Base-by-base conservation (phyloP, 2,888 invertebrate species). In the Hypena proboscidalis region DNA sequence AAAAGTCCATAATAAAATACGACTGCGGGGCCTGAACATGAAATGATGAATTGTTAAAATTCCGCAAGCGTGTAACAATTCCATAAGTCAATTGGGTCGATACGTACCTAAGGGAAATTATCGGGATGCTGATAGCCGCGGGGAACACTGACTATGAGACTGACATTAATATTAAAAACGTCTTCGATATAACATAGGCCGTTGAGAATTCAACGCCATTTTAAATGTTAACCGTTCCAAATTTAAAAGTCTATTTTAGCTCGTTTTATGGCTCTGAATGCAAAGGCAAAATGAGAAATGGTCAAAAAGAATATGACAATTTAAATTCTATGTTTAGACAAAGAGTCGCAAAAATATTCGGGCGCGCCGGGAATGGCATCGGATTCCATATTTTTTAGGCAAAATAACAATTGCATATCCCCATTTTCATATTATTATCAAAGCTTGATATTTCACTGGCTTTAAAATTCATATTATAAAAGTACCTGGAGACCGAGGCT, bases 51-150 rank as follows among this genome's bases (percentile, higher is more conserved):
- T 78, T 74, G 75, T 79, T 74, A 74, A 74, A 74, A 78, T 74
- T 79, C 74, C 47, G 41, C 50, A 39, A 58, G 55, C 71, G 69
- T 69, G 74, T 69, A 68, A 77, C 74, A 73, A 72, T 78, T 77
- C 70, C 67, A 70, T 73, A 74, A 80, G 78, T 80, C 77, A 77
- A 78, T 79, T 76, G 62, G 43, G 46, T 58, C 74, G 67, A 75
- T 78, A 72, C 73, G 75, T 74, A 73, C 81, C 83, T 74, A 63
- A 49, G 83, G 82, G 83, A 83, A 82, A 81, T 83, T 83, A 81
- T 78, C 59, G 67, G 61, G 67, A 74, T 67, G 65, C 45, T 60
- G 68, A 70, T 71, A 62, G 65, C 48, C 46, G 56, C 38, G 63
- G 58, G 50, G 58, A 55, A 49, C 38, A 44, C 48, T 42, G 25